A percentile compares a stretch with the other conserved stretches of the same genome.
These are phyloP conservation scores for Parapristionchus giblindavisi DNA, from an alignment of 2,888 invertebrate species.

Conservation along the genomic window DNA sequence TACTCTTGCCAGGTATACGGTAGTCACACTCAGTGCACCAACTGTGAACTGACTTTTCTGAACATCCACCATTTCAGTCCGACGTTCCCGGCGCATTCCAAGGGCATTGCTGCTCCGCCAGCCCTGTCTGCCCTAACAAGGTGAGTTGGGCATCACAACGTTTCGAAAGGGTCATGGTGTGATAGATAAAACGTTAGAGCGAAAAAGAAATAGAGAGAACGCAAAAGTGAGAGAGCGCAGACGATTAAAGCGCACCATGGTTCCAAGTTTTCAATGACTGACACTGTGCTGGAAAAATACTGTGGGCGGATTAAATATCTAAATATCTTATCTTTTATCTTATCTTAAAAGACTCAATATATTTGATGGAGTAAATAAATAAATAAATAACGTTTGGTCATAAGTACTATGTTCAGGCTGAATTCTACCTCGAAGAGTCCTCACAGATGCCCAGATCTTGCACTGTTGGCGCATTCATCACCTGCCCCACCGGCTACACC, in stretches of 20 bases:
- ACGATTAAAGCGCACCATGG: no score
- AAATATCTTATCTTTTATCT: no score
- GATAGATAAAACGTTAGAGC: not conserved
- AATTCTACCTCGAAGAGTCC: constrained; percentile 66
- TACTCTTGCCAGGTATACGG: constrained; percentile 56
- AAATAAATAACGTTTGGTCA: no score
- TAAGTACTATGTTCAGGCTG: constrained; percentile 45
- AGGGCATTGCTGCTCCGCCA: constrained; percentile 67
- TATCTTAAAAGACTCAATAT: no score
- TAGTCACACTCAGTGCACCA: no score
- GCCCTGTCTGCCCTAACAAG: constrained; percentile 65
- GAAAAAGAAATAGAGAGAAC: no score
- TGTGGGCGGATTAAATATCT: no score
- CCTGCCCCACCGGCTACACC: constrained; percentile 66
- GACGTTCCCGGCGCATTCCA: constrained; percentile 67
- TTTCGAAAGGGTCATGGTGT: not conserved
- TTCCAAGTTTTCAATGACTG: no score
- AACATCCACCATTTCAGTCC: constrained; percentile 51
- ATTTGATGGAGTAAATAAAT: no score
- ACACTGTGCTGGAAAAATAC: no score
- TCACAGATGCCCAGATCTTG: constrained; percentile 67
- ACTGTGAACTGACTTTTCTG: no score
- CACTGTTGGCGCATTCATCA: constrained; percentile 68
- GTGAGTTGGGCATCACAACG: not conserved
- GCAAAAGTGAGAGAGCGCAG: no score